A percentile compares a stretch with the other conserved stretches of the same genome.
These are phyloP conservation scores for Adrianichthys oophorus DNA, from an alignment of 2,797 vertebrate species.

Conservation along the genomic window DNA sequence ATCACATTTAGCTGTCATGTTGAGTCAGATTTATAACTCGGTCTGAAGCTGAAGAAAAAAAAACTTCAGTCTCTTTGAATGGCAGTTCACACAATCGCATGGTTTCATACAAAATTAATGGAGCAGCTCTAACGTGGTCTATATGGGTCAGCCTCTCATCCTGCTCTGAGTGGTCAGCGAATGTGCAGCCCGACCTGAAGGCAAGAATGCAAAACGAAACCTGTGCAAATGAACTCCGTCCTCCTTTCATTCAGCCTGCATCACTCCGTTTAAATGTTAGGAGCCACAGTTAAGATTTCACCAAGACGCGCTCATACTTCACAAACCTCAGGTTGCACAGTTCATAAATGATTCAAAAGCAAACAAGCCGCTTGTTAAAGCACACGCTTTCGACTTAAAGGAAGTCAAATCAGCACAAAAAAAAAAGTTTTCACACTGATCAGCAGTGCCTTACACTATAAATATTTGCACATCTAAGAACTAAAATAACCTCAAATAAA, in stretches of 20 bases:
- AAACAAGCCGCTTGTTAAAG: slow-evolving; percentile 25
- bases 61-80: not conserved
- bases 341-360: slow-evolving; percentile 41
- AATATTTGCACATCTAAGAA: no score
- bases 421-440: not conserved
- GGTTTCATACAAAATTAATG: slow-evolving; percentile 23
- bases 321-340: slow-evolving; percentile 34
- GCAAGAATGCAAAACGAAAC: not conserved
- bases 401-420: not conserved
- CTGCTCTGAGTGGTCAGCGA: slow-evolving; percentile 20
- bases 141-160: slow-evolving; percentile 33
- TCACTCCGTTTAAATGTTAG: not conserved
- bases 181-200: slow-evolving; percentile 9
- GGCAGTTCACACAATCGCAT: slow-evolving; percentile 8
- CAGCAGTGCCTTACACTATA: no score
- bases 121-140: slow-evolving; percentile 8
- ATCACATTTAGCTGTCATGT: slow-evolving; percentile 1
- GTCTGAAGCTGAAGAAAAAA: not conserved
- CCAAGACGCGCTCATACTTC: slow-evolving; percentile 7
- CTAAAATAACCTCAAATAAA: no score
- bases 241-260: not conserved
- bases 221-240: not conserved
- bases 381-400: not conserved
- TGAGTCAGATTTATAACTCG: not conserved
- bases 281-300: slow-evolving; percentile 17